Evolutionary conservation across 2,113 vertebrate species (phyloP).

Genomic region (Anser cygnoides): DNA sequence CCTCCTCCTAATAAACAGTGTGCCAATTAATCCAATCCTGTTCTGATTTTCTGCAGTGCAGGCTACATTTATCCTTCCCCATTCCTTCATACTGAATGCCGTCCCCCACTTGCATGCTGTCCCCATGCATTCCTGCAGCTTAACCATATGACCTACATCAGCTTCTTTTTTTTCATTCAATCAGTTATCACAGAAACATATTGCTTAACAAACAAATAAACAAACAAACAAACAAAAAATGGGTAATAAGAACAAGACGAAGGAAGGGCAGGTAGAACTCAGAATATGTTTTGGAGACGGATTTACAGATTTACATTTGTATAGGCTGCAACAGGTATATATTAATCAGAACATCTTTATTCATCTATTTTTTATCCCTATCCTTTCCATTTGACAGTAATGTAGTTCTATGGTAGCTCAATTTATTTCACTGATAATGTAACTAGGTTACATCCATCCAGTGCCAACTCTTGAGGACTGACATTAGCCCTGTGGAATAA

Average conservation of each 20-base stretch:
- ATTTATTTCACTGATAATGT: background rate
- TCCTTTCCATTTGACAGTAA: background rate
- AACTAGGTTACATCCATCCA: background rate
- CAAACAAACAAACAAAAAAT: background rate
- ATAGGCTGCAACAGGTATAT: background rate
- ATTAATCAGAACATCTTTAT: background rate
- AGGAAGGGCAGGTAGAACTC: background rate
- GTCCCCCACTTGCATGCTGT: background rate
- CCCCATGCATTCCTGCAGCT: background rate
- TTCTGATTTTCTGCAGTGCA: constrained; percentile 28
- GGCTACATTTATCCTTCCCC: background rate
- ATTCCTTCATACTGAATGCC: background rate
- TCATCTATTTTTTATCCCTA: background rate
- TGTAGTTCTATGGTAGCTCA: background rate
- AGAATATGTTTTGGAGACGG: background rate
- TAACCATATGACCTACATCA: background rate
- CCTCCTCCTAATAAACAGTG: background rate
- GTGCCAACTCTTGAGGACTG: background rate
- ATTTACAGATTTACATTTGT: background rate
- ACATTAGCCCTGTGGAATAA: background rate
- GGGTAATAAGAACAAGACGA: background rate
- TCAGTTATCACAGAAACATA: background rate
- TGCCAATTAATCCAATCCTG: constrained; percentile 48
- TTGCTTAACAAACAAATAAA: background rate
- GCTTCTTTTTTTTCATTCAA: background rate